Base-by-base conservation (phyloP, 1,140 invertebrate species). In the Cyclina sinensis region DNA sequence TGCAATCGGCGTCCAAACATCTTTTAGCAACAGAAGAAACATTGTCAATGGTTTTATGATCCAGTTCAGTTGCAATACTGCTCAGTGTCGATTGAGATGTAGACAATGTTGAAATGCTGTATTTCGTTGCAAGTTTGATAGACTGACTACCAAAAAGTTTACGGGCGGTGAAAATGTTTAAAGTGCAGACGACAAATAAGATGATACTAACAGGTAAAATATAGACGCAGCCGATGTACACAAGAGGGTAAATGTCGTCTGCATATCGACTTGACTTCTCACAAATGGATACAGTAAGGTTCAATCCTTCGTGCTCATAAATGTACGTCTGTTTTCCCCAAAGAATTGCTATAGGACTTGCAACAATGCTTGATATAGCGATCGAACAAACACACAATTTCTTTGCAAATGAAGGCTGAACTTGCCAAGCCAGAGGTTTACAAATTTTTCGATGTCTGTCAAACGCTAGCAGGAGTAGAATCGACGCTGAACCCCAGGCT, bases 401-500 rank as follows among this genome's bases (percentile, higher is more conserved):
- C 2, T 57, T 24, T 18, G 86, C 86, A 43, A 82, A n/a, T 0
- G 86, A 83, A 43, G 62, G 35, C 37, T 89, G 79, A 46, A 93
- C 88, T 70, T 92, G 92, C 21, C 84, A 73, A 7, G 78, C 32
- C 0, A 93, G 86, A 0, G 92, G 91, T 32, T 43, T 86, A 65
- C 90, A 91, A 39, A 93, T 90, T 62, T 90, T 89, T 37, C 90
- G 89, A 51, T 92, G 89, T 37, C 92, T 85, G 76, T 92, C 92
- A 35, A 92, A 74, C 4, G 92, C 91, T 12, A 92, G 73, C 1
- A 92, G 86, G 4, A 91, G 37, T 37, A 93, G 57, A 24, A 88
- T 92, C 21, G 74, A 54, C 9, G 89, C 92, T 7, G 92, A 93
- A 0, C 86, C 82, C 65, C 91, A 89, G 4, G 89, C 89, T 35